These are phyloP conservation scores for Petrophora chlorosata DNA, from an alignment of 2,888 invertebrate genomes.

Conservation along the genomic window DNA sequence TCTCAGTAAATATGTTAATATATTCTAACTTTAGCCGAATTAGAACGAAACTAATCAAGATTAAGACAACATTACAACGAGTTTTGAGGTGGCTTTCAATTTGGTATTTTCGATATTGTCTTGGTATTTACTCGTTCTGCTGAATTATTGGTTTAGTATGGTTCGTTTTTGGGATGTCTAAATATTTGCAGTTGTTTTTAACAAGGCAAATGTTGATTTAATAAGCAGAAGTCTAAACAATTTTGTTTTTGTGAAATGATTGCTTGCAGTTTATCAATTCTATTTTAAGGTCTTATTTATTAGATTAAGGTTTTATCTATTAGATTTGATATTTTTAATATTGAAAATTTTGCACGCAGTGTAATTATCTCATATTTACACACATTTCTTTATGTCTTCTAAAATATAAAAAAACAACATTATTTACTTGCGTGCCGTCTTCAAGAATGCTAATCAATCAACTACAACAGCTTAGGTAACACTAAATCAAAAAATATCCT, in stretches of 20 bases:
- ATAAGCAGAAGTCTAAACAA: conserved; percentile 17
- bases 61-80: conserved; percentile 13
- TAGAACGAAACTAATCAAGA: conserved; percentile 33
- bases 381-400: too few relatives aligned
- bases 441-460: too few relatives aligned
- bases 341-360: too few relatives aligned
- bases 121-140: conserved; percentile 5
- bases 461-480: too few relatives aligned
- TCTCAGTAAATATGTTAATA: conserved; percentile 36
- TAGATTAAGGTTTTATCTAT: too few relatives aligned
- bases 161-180: conserved; percentile 10
- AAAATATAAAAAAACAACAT: too few relatives aligned
- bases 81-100: conserved; percentile 4
- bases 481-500: too few relatives aligned
- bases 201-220: conserved; percentile 17
- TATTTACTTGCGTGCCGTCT: too few relatives aligned
- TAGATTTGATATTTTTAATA: too few relatives aligned
- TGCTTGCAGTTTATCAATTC: conserved; percentile 7
- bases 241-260: conserved; percentile 9
- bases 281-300: too few relatives aligned
- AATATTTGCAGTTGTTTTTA: conserved; percentile 23
- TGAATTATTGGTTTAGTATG: conserved; percentile 16
- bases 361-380: too few relatives aligned
- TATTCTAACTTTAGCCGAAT: conserved; percentile 24
- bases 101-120: conserved; percentile 1